Conservation (phyloP, 1,140 invertebrate genomes). For the Drosophila trapezifrons region DNA sequence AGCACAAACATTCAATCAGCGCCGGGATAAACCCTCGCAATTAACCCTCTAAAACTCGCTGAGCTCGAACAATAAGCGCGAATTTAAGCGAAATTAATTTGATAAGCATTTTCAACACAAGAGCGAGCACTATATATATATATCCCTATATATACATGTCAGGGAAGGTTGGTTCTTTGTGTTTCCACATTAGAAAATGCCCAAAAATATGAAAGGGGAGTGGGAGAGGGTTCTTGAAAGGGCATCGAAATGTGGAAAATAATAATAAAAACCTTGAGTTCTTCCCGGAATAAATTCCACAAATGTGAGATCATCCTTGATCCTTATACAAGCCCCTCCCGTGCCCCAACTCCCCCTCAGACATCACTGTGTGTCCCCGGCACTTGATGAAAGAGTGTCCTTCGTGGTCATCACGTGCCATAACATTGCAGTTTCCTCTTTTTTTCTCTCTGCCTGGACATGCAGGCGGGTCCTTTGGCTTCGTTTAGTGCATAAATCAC, state of each 20-base stretch:
- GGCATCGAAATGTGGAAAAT: conserved; percentile 3
- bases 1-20: conserved; percentile 58
- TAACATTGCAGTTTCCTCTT: conserved; percentile 39
- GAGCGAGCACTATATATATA: conserved; percentile 8
- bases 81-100: conserved; percentile 83
- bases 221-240: not conserved
- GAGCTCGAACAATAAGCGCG: conserved; percentile 69
- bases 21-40: conserved; percentile 65
- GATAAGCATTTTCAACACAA: conserved; percentile 74
- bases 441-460: not conserved
- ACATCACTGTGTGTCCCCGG: conserved; percentile 5
- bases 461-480: conserved; percentile 36
- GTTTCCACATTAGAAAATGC: not conserved
- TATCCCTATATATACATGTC: too few species aligned
- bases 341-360: not conserved
- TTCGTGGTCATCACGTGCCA: conserved; percentile 53
- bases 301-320: too few species aligned
- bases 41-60: conserved; percentile 67
- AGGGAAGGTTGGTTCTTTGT: too few species aligned
- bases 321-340: too few species aligned
- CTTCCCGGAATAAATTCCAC: too few species aligned
- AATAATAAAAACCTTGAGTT: not conserved
- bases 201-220: conserved; percentile 1
- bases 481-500: conserved; percentile 80
- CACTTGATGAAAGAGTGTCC: conserved; percentile 56